phyloP scores from a whole-genome alignment of 2,797 vertebrate species.

The Danio choprae region DNA sequence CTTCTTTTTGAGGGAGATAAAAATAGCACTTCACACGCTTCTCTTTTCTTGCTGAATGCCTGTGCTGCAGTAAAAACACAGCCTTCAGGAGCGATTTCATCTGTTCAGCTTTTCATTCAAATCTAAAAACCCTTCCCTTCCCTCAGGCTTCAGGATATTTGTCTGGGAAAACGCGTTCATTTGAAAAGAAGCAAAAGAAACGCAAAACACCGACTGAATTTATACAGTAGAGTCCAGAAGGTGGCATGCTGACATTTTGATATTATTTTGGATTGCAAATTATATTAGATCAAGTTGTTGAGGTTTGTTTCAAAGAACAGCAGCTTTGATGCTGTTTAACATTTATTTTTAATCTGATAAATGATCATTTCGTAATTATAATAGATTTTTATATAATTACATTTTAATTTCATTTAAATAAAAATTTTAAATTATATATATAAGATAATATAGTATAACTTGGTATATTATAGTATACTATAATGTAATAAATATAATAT shows the following conservation, averaged over 20 bases:
- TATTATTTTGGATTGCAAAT: background rate
- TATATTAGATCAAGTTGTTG: background rate
- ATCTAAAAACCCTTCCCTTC: background rate
- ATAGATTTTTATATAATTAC: no score
- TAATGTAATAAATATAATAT: no score
- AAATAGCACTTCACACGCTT: slow-evolving; percentile 25
- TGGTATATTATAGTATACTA: no score
- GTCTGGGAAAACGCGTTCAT: background rate
- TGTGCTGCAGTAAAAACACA: slow-evolving; percentile 3
- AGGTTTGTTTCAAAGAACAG: background rate
- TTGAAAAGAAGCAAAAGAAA: background rate
- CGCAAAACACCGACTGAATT: background rate
- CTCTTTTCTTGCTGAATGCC: slow-evolving; percentile 16
- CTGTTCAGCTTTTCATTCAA: background rate
- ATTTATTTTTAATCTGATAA: background rate
- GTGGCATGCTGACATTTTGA: no score
- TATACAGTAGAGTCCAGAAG: background rate
- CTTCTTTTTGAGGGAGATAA: slow-evolving; percentile 5
- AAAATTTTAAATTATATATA: background rate
- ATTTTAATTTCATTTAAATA: no score
- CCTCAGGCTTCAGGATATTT: background rate
- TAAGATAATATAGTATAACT: background rate
- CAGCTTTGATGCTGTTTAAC: background rate
- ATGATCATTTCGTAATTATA: no score
- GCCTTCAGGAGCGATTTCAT: background rate